A percentile compares a stretch with the other conserved stretches of the same genome.
Conservation (phyloP, 1,140 invertebrate species). For the Coelopa frigida region DNA sequence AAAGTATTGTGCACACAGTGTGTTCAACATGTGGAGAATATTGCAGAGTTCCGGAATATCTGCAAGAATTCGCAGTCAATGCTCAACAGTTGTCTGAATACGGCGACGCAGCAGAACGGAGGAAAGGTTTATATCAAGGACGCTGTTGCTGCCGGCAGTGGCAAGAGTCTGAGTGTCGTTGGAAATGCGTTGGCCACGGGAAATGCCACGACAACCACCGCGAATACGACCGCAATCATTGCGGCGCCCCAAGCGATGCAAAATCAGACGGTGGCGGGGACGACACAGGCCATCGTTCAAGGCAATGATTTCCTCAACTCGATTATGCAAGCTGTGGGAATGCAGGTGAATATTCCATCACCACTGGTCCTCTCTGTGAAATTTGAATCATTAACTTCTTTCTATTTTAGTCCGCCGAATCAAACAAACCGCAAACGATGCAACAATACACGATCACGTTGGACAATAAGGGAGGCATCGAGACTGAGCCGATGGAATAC, state of each 20-base stretch:
- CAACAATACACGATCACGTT: slow-evolving; percentile 44
- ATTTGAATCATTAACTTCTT: background rate
- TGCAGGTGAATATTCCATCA: slow-evolving; percentile 21
- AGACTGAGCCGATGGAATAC: slow-evolving; percentile 45
- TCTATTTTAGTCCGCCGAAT: slow-evolving; percentile 4
- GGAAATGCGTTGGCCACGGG: too few species aligned
- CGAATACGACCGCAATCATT: too few species aligned
- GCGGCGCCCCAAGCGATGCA: too few species aligned
- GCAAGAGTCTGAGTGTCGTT: slow-evolving; percentile 32
- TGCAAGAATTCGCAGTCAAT: slow-evolving; percentile 59
- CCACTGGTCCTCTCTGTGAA: background rate
- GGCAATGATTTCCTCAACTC: slow-evolving; percentile 27
- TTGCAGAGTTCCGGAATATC: slow-evolving; percentile 54
- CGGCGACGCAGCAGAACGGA: slow-evolving; percentile 57
- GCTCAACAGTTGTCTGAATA: slow-evolving; percentile 59
- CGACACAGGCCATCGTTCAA: slow-evolving; percentile 29
- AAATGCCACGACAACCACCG: too few species aligned
- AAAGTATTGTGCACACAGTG: slow-evolving; percentile 61
- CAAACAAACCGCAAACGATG: slow-evolving; percentile 1
- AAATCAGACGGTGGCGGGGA: too few species aligned
- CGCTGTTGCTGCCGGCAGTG: slow-evolving; percentile 29
- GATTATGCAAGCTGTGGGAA: slow-evolving; percentile 35
- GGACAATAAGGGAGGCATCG: slow-evolving; percentile 48
- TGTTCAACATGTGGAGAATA: slow-evolving; percentile 55
- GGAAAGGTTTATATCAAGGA: slow-evolving; percentile 57